Percentiles rank a stretch among this genome's conserved stretches.
Conservation (phyloP, 1,140 invertebrate species). For the Triops longicaudatus region DNA sequence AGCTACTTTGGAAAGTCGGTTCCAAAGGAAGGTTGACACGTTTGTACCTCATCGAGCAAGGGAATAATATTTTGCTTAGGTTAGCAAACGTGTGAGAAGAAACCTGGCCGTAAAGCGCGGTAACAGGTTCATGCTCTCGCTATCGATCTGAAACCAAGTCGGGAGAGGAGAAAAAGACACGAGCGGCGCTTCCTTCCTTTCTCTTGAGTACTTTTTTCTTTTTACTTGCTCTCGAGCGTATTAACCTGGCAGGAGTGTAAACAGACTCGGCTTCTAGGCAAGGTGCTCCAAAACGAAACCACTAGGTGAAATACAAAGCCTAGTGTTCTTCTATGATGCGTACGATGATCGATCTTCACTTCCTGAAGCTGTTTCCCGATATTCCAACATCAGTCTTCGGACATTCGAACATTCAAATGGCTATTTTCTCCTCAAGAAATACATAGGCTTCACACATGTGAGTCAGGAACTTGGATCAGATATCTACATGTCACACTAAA, state of each 20-base stretch:
- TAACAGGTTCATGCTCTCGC: not conserved
- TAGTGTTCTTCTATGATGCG: not conserved
- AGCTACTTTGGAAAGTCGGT: not conserved
- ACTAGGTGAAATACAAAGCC: not conserved
- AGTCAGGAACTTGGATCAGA: too few relatives aligned
- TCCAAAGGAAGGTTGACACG: not conserved
- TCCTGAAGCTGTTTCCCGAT: too few relatives aligned
- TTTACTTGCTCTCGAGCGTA: not conserved
- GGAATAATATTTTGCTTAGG: slow-evolving; percentile 12
- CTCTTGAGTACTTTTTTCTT: not conserved
- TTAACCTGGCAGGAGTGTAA: not conserved
- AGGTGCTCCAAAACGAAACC: not conserved
- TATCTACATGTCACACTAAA: too few relatives aligned
- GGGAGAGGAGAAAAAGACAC: not conserved
- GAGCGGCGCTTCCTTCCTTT: not conserved
- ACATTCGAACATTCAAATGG: too few relatives aligned
- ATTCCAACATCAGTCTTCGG: too few relatives aligned
- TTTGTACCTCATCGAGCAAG: not conserved
- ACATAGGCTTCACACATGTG: too few relatives aligned
- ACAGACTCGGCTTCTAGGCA: not conserved
- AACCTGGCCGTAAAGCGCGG: not conserved
- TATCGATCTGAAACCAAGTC: not conserved
- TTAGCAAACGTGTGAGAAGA: not conserved
- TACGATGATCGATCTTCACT: too few relatives aligned
- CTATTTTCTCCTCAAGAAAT: too few relatives aligned